A percentile compares a stretch with the other conserved stretches of the same genome.
Conservation (phyloP, 2,113 vertebrate species). For the Tragelaphus imberbis region DNA sequence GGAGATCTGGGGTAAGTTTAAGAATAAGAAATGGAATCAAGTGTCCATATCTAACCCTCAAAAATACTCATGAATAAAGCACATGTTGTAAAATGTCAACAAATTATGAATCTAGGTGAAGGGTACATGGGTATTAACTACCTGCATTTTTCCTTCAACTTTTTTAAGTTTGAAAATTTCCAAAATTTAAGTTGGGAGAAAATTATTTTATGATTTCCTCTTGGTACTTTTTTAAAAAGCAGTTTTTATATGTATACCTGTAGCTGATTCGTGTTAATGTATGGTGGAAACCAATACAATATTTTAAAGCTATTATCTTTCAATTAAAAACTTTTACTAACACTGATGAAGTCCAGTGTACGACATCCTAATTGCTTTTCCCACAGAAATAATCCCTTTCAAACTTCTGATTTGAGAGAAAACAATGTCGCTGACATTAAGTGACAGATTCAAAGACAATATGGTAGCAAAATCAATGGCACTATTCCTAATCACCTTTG, state of each 20-base stretch:
- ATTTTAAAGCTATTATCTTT: not conserved
- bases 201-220: not conserved
- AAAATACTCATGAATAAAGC: not conserved
- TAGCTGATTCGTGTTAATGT: not conserved
- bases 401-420: not conserved
- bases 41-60: not conserved
- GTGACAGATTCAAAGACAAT: not conserved
- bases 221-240: constrained; percentile 1
- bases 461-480: not conserved
- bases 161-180: not conserved
- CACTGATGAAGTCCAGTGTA: not conserved
- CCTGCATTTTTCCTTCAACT: not conserved
- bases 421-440: not conserved
- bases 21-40: not conserved
- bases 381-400: not conserved
- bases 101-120: not conserved
- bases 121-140: not conserved
- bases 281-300: not conserved
- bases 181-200: not conserved
- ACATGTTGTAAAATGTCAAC: not conserved
- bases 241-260: not conserved
- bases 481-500: not conserved
- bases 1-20: not conserved
- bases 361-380: not conserved
- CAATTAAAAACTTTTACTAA: not conserved